A percentile compares a stretch with the other conserved stretches of the same genome.
phyloP scores from a whole-genome alignment of 2,113 vertebrate genomes.

The Callopanchax toddi region DNA sequence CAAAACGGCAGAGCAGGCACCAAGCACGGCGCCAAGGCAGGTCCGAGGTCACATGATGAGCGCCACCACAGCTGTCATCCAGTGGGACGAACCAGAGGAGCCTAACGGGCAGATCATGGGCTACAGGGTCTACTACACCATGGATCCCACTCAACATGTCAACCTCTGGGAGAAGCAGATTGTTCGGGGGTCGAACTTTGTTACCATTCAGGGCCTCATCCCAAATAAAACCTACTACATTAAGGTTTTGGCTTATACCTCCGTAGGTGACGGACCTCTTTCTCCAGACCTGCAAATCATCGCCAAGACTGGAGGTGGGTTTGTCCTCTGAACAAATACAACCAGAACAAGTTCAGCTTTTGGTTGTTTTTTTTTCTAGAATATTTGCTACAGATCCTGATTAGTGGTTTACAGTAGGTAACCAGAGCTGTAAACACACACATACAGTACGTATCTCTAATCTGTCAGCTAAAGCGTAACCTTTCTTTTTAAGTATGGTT shows the following conservation, averaged over 20 bases:
- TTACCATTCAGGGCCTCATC: conserved; percentile 93
- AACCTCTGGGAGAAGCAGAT: conserved; percentile 98
- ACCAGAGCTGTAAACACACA: conserved; percentile 32
- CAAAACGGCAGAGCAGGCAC: conserved; percentile 96
- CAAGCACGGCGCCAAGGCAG: conserved; percentile 93
- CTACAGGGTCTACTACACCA: conserved; percentile 96
- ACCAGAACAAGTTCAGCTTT: background rate
- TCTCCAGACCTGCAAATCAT: conserved; percentile 97
- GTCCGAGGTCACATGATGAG: conserved; percentile 97
- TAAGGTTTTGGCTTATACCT: conserved; percentile 96
- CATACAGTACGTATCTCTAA: too few relatives aligned
- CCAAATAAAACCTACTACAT: conserved; percentile 97
- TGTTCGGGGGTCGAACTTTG: conserved; percentile 92
- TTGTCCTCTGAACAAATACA: background rate
- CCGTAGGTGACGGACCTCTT: conserved; percentile 96
- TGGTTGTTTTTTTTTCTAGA: background rate
- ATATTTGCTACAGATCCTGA: conserved; percentile 17
- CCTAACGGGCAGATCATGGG: conserved; percentile 98
- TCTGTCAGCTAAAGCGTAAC: background rate
- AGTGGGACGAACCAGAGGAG: conserved; percentile 98
- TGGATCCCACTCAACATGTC: conserved; percentile 90
- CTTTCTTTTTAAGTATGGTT: conserved; percentile 1
- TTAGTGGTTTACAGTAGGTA: conserved; percentile 32
- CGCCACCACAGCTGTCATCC: conserved; percentile 94
- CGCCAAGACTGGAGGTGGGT: conserved; percentile 94